Percentiles rank a stretch among this genome's conserved stretches.
phyloP scores from a whole-genome alignment of 2,113 vertebrate genomes.

The Pao palembangensis region DNA sequence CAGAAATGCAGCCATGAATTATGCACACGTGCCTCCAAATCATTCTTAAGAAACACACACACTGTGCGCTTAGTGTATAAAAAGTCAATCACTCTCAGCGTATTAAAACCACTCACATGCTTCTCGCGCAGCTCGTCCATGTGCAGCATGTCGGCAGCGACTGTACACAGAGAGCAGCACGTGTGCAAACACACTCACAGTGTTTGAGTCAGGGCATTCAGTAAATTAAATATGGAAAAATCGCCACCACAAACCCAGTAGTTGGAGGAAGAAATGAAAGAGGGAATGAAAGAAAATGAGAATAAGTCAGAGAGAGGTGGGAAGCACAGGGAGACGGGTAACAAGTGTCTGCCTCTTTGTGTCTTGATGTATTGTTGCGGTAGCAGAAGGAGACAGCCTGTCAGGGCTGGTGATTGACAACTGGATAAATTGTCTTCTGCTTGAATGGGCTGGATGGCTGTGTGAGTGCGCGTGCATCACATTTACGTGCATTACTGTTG shows the following conservation, averaged over 20 bases:
- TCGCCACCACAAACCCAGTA: slow-evolving; percentile 15
- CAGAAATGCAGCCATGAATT: slow-evolving; percentile 15
- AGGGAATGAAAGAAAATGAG: not conserved
- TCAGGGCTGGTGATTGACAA: slow-evolving; percentile 55
- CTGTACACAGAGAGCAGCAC: slow-evolving; percentile 14
- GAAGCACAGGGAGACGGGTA: slow-evolving; percentile 14
- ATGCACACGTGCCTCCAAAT: slow-evolving; percentile 18
- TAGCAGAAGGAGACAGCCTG: slow-evolving; percentile 43
- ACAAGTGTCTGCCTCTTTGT: slow-evolving; percentile 61
- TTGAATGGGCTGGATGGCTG: no score
- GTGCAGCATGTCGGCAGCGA: not conserved
- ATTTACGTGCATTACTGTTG: no score
- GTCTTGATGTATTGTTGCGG: slow-evolving; percentile 54
- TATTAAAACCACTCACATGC: slow-evolving; percentile 14
- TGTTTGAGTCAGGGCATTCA: slow-evolving; percentile 21
- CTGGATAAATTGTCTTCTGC: no score
- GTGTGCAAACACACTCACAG: slow-evolving; percentile 7
- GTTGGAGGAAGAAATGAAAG: not conserved
- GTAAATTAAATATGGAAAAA: slow-evolving; percentile 33
- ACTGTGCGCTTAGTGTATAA: not conserved
- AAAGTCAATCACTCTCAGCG: slow-evolving; percentile 4
- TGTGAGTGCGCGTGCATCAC: no score
- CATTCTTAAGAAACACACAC: not conserved
- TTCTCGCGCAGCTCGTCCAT: not conserved
- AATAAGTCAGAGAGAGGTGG: not conserved